Evolutionary conservation across 2,888 invertebrate species (phyloP), one percentile per base, ranked within the genome.

Genomic region (Kryphioiulus occultus): DNA sequence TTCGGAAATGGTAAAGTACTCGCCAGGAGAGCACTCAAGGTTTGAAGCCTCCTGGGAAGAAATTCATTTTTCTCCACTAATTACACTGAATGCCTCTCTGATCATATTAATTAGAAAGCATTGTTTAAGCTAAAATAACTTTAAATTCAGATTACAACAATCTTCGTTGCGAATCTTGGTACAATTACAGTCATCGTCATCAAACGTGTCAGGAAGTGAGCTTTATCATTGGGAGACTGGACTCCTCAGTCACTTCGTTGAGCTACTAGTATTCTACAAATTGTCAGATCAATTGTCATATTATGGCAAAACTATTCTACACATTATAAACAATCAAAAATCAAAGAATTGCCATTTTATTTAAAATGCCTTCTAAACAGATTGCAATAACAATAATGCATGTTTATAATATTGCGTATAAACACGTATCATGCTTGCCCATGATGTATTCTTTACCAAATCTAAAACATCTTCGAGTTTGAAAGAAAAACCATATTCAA

Each of bases 101-200:
- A 68, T 68, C 68, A 12, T 53, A 53, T 68, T 68, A 68, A 68
- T 12, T 9, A 9, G 26, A 68, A 68, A 68, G 22, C 22, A 68
- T 53, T 53, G 53, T 53, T 53, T 26, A 68, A 2, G 12, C 68
- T 10, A 68, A 68, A 12, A 68, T 68, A 26, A 68, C 10, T 68
- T 68, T 68, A 9, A 68, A 68, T 68, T 68, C 22, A 68, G 68
- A 68, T 68, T 68, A 22, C 59, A 59, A 59, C 59, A 59, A 59
- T 59, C 59, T 59, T 7, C n/a, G n/a, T 1, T 59, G 26, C 22
- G 9, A 22, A 68, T 68, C 26, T 12, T 26, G 22, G 22, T 10
- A 10, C 26, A 68, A 68, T 68, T 68, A 68, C 68, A 68, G 22
- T 68, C 26, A 26, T 68, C 68, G 68, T 26, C 10, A 68, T 68